These are phyloP conservation scores for Riparia riparia DNA, from an alignment of 2,113 vertebrate species.

Conservation along the genomic window DNA sequence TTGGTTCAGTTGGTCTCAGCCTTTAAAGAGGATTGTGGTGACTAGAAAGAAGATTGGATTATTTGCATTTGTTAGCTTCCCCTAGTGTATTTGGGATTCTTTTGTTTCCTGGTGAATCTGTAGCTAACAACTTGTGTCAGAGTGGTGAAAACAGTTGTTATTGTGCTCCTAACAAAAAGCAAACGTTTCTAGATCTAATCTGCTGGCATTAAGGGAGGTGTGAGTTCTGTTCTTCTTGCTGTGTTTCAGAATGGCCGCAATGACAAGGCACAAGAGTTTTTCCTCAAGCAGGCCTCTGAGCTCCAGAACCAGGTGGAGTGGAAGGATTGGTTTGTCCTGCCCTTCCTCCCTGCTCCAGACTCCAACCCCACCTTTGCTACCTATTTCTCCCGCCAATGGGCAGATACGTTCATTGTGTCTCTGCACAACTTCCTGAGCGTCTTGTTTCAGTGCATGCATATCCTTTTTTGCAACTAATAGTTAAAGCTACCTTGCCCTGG, in stretches of 20 bases:
- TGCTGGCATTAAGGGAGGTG: fast-evolving
- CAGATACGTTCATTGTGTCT: constrained; percentile 94
- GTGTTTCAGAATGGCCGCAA: constrained; percentile 82
- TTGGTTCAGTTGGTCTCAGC: not conserved
- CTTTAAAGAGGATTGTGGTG: not conserved
- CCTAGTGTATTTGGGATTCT: not conserved
- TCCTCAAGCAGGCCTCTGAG: constrained; percentile 89
- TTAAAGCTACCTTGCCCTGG: not conserved
- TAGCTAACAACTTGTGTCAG: not conserved
- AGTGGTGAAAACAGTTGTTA: not conserved
- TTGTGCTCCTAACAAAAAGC: not conserved
- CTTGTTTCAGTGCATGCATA: constrained; percentile 99
- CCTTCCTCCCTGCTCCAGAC: constrained; percentile 88
- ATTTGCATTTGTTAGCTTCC: not conserved
- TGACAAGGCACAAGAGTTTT: constrained; percentile 95
- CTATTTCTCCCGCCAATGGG: constrained; percentile 96
- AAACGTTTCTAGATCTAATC: not conserved
- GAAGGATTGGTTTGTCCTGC: constrained; percentile 97
- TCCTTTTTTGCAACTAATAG: constrained; percentile 76
- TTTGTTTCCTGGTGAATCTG: not conserved
- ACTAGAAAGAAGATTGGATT: not conserved
- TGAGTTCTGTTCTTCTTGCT: not conserved
- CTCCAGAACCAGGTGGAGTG: constrained; percentile 93
- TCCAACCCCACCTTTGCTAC: constrained; percentile 89
- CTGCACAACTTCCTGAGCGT: constrained; percentile 98